Conservation (phyloP, 2,113 vertebrate genomes). For the Malaclemys terrapin region DNA sequence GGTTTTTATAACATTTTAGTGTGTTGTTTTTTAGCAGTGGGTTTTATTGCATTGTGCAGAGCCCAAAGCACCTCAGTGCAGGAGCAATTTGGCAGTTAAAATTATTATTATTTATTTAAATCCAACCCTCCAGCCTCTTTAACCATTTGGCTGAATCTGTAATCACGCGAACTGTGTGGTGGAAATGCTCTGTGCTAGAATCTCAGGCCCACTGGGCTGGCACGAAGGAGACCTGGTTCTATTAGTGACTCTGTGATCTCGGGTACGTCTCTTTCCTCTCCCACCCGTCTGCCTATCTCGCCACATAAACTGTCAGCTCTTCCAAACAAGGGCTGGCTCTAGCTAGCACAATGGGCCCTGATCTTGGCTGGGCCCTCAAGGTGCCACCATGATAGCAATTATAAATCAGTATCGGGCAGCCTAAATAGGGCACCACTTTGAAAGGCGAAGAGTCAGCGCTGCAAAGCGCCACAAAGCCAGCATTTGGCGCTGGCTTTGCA, state of each 20-base stretch:
- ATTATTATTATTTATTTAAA: slow-evolving; percentile 80
- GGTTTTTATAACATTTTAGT: slow-evolving; percentile 70
- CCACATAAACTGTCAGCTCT: not conserved
- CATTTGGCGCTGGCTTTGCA: not conserved
- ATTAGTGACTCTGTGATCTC: not conserved
- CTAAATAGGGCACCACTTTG: not conserved
- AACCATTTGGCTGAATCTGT: slow-evolving; percentile 57
- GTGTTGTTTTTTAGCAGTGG: slow-evolving; percentile 46
- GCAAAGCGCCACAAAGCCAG: not conserved
- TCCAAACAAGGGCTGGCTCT: not conserved
- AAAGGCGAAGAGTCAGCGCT: not conserved
- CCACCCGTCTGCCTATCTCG: accelerated
- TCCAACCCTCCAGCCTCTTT: slow-evolving; percentile 71
- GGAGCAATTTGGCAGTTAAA: slow-evolving; percentile 75
- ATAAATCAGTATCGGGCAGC: not conserved
- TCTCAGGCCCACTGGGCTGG: not conserved
- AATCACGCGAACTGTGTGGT: slow-evolving; percentile 4
- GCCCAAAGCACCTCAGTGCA: slow-evolving; percentile 74
- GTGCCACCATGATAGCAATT: not conserved
- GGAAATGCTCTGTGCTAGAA: not conserved
- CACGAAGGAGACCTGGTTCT: not conserved
- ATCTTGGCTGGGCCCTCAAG: not conserved
- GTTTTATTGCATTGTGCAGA: slow-evolving; percentile 65
- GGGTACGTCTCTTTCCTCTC: accelerated
- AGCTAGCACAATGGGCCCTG: accelerated